phyloP scores from a whole-genome alignment of 1,140 invertebrate genomes.

The Caenorhabditis elegans region WBcel235 BX284602.5:11923501-11924000 shows the following conservation, averaged over 20 bases:
- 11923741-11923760: background rate
- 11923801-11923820: too few species aligned
- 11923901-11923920: background rate
- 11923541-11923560: too few species aligned
- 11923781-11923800: background rate
- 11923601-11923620: too few species aligned
- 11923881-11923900: constrained; percentile 7
- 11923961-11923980: too few species aligned
- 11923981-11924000: too few species aligned
- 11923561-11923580: too few species aligned
- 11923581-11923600: too few species aligned
- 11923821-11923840: background rate
- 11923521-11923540: too few species aligned
- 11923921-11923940: too few species aligned
- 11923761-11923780: background rate
- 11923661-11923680: background rate
- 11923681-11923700: background rate
- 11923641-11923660: background rate
- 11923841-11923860: constrained; percentile 1
- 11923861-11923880: background rate
- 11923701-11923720: constrained; percentile 11
- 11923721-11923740: background rate
- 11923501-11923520: too few species aligned
- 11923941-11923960: too few species aligned
- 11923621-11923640: background rate